Percentiles rank a stretch among this genome's conserved stretches.
Conservation (phyloP, 2,797 vertebrate species). For the Premnoplex brunnescens region DNA sequence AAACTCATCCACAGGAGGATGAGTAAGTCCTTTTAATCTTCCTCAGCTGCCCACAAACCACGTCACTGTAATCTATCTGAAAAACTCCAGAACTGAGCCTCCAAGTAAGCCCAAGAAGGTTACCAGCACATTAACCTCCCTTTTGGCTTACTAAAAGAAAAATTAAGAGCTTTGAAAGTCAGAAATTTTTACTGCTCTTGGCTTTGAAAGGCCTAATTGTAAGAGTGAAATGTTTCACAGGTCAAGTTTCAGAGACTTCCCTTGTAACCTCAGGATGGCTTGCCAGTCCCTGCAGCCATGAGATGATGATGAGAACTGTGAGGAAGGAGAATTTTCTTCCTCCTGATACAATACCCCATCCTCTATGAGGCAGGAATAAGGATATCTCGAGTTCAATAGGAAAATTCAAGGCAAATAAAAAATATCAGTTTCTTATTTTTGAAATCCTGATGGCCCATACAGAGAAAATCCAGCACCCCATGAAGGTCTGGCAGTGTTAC, state of each 20-base stretch:
- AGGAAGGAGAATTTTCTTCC: background rate
- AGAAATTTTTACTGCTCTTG: background rate
- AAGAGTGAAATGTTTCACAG: background rate
- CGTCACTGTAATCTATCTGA: background rate
- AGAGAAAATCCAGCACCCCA: background rate
- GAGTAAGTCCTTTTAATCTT: conserved; percentile 20
- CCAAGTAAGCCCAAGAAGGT: background rate
- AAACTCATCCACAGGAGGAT: background rate
- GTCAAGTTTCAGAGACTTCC: background rate
- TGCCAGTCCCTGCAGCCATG: accelerated
- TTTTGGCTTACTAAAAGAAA: background rate
- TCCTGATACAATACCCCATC: background rate
- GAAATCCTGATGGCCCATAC: background rate
- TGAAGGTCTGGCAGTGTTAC: background rate
- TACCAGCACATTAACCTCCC: background rate
- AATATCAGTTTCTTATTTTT: background rate
- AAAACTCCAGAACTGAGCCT: background rate
- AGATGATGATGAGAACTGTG: background rate
- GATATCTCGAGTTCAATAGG: background rate
- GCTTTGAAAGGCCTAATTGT: background rate
- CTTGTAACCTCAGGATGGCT: background rate
- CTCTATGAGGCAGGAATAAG: background rate
- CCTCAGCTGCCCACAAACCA: conserved; percentile 16
- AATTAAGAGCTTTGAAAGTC: background rate
- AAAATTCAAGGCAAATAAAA: background rate